Percentiles rank a stretch among this genome's conserved stretches.
These are phyloP conservation scores for Eristalinus sepulchralis DNA, from an alignment of 2,888 invertebrate species.

Conservation along the genomic window DNA sequence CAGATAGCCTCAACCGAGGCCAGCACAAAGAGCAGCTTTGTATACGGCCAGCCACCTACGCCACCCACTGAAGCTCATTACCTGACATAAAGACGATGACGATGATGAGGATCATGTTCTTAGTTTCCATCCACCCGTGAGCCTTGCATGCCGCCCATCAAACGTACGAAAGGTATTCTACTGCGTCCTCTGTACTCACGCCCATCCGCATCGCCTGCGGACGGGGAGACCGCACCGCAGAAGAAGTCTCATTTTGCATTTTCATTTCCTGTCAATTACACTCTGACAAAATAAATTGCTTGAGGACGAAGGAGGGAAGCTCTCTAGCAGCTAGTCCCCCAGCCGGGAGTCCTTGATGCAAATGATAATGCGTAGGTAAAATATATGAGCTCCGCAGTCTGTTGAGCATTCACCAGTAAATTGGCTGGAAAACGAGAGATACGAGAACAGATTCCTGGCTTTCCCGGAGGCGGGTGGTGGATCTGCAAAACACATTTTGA, in stretches of 20 bases:
- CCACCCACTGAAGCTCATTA: not conserved
- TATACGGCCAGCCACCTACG: not conserved
- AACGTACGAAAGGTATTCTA: not conserved
- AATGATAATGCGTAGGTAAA: conserved; percentile 7
- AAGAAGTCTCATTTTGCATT: conserved; percentile 11
- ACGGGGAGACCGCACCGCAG: not conserved
- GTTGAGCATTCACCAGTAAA: conserved; percentile 22
- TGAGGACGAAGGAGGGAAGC: not conserved
- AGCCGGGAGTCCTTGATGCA: not conserved
- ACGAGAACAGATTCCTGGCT: not conserved
- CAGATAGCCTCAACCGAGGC: not conserved
- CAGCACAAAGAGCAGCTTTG: not conserved
- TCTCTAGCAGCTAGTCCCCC: not conserved
- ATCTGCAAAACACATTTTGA: too few species aligned
- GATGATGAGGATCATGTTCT: not conserved
- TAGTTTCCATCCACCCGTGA: not conserved
- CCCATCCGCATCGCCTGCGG: not conserved
- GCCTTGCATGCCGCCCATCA: not conserved
- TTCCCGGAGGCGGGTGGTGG: not conserved
- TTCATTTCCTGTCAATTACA: conserved; percentile 48
- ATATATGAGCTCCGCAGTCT: not conserved
- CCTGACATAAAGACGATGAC: not conserved
- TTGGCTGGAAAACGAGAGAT: conserved; percentile 19
- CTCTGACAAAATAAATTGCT: conserved; percentile 35
- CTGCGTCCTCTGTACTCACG: not conserved